Evolutionary conservation across 2,888 invertebrate species (phyloP).

Genomic region (Ypsolopha scabrella): DNA sequence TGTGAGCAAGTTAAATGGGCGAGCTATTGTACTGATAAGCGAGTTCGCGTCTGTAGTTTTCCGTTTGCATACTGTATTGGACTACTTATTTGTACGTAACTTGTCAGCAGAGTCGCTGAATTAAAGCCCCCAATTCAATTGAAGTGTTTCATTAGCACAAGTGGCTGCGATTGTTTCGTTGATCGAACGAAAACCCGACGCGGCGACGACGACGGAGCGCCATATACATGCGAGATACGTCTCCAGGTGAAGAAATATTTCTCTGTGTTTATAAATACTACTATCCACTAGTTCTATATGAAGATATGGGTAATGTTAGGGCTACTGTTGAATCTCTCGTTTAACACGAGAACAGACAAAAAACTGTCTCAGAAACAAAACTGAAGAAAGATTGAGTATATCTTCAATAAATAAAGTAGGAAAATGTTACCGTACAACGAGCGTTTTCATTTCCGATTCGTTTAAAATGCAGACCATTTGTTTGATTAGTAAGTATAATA

Average conservation of each 20-base stretch:
- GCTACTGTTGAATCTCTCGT: too few species aligned
- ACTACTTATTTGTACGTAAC: constrained; percentile 20
- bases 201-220: background rate
- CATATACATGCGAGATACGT: too few species aligned
- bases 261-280: background rate
- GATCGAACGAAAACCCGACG: constrained; percentile 27
- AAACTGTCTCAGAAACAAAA: too few species aligned
- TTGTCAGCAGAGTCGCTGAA: constrained; percentile 53
- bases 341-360: too few species aligned
- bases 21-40: constrained; percentile 5
- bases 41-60: constrained; percentile 10
- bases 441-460: too few species aligned
- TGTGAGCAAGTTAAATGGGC: background rate
- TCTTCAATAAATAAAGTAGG: too few species aligned
- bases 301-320: too few species aligned
- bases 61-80: constrained; percentile 12
- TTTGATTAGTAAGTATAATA: too few species aligned
- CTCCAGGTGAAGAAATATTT: background rate
- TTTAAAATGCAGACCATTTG: too few species aligned
- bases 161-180: constrained; percentile 69
- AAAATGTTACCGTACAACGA: too few species aligned
- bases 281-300: background rate
- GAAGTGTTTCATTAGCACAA: constrained; percentile 69
- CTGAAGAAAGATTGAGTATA: too few species aligned
- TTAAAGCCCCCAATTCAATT: constrained; percentile 69